Percentiles rank a stretch among this genome's conserved stretches.
These are phyloP conservation scores for Dryobota labecula DNA, from an alignment of 2,888 invertebrate species.

Conservation along the genomic window DNA sequence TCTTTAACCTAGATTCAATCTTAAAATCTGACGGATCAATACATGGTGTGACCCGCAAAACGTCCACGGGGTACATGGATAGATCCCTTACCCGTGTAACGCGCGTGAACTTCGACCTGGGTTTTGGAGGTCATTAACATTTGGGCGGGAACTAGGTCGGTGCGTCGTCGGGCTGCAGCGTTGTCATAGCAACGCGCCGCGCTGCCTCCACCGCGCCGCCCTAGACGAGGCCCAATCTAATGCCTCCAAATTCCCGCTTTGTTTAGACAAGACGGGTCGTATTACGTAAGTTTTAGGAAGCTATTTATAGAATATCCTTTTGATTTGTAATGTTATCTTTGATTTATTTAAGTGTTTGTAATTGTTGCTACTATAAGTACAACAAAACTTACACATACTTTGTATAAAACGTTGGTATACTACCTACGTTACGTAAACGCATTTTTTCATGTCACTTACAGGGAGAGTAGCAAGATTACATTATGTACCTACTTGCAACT, in stretches of 20 bases:
- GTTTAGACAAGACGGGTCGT: constrained; percentile 63
- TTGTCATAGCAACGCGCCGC: constrained; percentile 81
- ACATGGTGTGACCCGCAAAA: constrained; percentile 86
- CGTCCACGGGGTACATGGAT: constrained; percentile 81
- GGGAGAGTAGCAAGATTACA: constrained; percentile 11
- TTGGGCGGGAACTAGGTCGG: constrained; percentile 87
- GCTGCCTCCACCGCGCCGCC: constrained; percentile 65
- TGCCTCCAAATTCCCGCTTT: constrained; percentile 69
- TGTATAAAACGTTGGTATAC: not conserved
- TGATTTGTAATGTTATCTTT: constrained; percentile 14
- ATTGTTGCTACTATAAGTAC: not conserved
- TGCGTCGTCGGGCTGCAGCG: constrained; percentile 84
- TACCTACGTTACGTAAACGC: too few species aligned
- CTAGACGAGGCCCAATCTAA: constrained; percentile 71
- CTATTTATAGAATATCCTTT: constrained; percentile 61
- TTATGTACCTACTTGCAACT: constrained; percentile 9
- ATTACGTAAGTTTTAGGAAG: constrained; percentile 47
- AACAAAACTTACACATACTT: not conserved
- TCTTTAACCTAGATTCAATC: constrained; percentile 85
- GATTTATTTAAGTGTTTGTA: constrained; percentile 1
- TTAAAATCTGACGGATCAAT: constrained; percentile 84
- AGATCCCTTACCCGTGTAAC: constrained; percentile 87
- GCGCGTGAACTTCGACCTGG: constrained; percentile 90
- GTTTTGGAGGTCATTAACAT: constrained; percentile 91
- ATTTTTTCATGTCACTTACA: not conserved